phyloP scores from a whole-genome alignment of 2,113 vertebrate species.

The human (Homo sapiens) region GRCh38 chr3:47635001-47635500 shows the following conservation, averaged over 20 bases:
- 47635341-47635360: slow-evolving; percentile 84
- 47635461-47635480: not conserved
- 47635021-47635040: not conserved
- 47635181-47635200: slow-evolving; percentile 96
- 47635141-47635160: not conserved
- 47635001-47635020: not conserved
- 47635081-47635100: not conserved
- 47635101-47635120: slow-evolving; percentile 35
- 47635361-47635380: not conserved
- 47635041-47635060: slow-evolving; percentile 22
- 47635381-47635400: not conserved
- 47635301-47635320: slow-evolving; percentile 84
- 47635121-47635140: slow-evolving; percentile 17
- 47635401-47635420: not conserved
- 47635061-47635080: slow-evolving; percentile 40
- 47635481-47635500: not conserved
- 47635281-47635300: slow-evolving; percentile 89
- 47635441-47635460: not conserved
- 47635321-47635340: slow-evolving; percentile 92
- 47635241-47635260: slow-evolving; percentile 95
- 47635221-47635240: slow-evolving; percentile 97
- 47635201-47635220: slow-evolving; percentile 97
- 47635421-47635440: not conserved
- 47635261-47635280: slow-evolving; percentile 92
- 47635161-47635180: slow-evolving; percentile 1